Conservation (phyloP, 2,113 vertebrate species). For the Nicator chloris region DNA sequence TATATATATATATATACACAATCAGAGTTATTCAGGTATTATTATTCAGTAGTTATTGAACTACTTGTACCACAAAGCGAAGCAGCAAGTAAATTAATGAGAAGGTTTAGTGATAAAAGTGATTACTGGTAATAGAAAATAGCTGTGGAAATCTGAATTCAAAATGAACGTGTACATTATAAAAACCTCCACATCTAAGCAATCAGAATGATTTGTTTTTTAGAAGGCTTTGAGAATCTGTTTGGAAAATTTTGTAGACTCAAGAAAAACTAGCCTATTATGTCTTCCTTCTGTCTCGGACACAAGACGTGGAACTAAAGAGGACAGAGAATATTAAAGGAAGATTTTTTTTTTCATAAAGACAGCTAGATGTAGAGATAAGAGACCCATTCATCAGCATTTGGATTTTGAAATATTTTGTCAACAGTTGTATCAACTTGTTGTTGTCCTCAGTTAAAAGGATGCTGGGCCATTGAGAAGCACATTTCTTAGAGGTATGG, state of each 20-base stretch:
- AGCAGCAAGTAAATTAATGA: not conserved
- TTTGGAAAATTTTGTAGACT: not conserved
- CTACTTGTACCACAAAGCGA: not conserved
- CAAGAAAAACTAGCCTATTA: not conserved
- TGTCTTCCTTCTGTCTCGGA: not conserved
- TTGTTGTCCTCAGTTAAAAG: not conserved
- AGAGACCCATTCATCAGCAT: not conserved
- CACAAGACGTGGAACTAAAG: not conserved
- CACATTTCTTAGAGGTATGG: not conserved
- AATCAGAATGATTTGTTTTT: not conserved
- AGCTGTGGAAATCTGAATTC: not conserved
- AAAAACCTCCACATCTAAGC: rapidly evolving
- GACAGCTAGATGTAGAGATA: not conserved
- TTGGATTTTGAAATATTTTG: not conserved
- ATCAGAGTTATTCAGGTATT: not conserved
- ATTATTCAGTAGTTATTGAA: not conserved
- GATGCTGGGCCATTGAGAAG: not conserved
- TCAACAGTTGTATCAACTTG: not conserved
- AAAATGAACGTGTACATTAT: not conserved
- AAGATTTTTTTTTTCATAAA: not conserved
- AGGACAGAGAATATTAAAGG: not conserved
- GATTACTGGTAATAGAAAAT: not conserved
- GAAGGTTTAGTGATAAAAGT: not conserved
- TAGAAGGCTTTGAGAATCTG: not conserved
- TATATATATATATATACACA: not conserved